Percentiles rank a stretch among this genome's conserved stretches.
These are phyloP conservation scores for Dasysyrphus tricinctus DNA, from an alignment of 2,888 invertebrate species.

Conservation along the genomic window DNA sequence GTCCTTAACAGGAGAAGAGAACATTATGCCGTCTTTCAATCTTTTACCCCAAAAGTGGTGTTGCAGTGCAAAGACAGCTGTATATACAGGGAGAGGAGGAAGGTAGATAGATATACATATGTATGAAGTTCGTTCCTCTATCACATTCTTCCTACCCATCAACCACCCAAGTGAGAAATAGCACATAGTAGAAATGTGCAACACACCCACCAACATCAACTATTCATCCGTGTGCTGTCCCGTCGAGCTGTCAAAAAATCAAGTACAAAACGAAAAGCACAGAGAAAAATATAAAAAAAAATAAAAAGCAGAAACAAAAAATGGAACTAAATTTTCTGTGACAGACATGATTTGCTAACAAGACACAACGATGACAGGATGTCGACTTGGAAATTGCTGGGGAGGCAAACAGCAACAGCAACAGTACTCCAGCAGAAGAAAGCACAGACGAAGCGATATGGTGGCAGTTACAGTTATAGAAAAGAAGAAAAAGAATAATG, in stretches of 20 bases:
- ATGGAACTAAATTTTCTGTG: conserved; percentile 75
- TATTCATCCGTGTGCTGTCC: conserved; percentile 48
- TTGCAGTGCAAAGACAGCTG: conserved; percentile 61
- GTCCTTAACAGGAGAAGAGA: conserved; percentile 64
- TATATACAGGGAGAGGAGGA: background rate
- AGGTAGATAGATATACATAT: conserved; percentile 4
- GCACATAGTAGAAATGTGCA: conserved; percentile 59
- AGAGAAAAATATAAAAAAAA: conserved; percentile 23
- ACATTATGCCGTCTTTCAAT: conserved; percentile 75
- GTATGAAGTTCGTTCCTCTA: background rate
- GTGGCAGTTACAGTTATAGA: conserved; percentile 41
- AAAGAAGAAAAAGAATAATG: conserved; percentile 69
- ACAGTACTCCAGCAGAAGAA: conserved; percentile 14
- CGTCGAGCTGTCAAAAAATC: conserved; percentile 71
- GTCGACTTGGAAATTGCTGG: conserved; percentile 75
- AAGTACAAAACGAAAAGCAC: conserved; percentile 72
- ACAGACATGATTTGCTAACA: conserved; percentile 76
- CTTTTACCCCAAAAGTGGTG: conserved; percentile 62
- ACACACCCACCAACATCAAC: conserved; percentile 47
- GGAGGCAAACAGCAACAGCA: conserved; percentile 66
- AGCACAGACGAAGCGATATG: conserved; percentile 29
- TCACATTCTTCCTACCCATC: conserved; percentile 6
- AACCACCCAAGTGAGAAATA: conserved; percentile 54
- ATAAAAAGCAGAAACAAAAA: conserved; percentile 63
- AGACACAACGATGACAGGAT: conserved; percentile 76